Percentiles rank a stretch among this genome's conserved stretches.
These are phyloP conservation scores for Muschampia plurimacula DNA, from an alignment of 2,888 invertebrate genomes.

Conservation along the genomic window DNA sequence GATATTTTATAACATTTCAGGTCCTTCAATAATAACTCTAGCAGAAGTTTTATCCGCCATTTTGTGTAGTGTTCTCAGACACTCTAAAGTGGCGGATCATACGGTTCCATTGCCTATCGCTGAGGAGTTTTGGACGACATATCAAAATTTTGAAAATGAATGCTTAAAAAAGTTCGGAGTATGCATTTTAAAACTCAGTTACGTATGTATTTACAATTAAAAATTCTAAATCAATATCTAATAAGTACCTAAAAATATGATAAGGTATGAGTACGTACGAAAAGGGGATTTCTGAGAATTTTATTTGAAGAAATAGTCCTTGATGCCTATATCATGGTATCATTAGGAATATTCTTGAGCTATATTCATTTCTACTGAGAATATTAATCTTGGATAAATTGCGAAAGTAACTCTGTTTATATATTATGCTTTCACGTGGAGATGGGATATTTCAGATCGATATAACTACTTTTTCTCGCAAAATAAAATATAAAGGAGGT, in stretches of 20 bases:
- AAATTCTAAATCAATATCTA: neutral
- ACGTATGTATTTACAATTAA: slow-evolving; percentile 60
- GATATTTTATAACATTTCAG: slow-evolving; percentile 55
- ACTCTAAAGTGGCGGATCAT: slow-evolving; percentile 81
- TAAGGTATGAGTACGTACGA: too few species aligned
- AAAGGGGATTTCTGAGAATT: neutral
- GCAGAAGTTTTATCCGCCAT: slow-evolving; percentile 72
- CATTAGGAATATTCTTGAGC: too few species aligned
- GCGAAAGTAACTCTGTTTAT: too few species aligned
- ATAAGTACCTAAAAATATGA: neutral
- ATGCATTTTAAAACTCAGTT: slow-evolving; percentile 62
- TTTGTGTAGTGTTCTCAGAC: slow-evolving; percentile 66
- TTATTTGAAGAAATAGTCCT: neutral
- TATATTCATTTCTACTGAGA: too few species aligned
- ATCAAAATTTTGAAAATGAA: slow-evolving; percentile 63
- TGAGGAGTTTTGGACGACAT: slow-evolving; percentile 70
- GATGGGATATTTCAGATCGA: too few species aligned
- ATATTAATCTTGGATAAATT: too few species aligned
- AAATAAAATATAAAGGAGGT: too few species aligned
- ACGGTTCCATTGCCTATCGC: slow-evolving; percentile 72
- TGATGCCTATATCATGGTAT: too few species aligned
- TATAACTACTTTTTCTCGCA: too few species aligned
- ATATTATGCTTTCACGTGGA: too few species aligned
- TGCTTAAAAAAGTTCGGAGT: slow-evolving; percentile 68
- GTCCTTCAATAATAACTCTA: slow-evolving; percentile 69